Conservation (phyloP, 2,797 vertebrate genomes). For the Etheostoma perlongum region DNA sequence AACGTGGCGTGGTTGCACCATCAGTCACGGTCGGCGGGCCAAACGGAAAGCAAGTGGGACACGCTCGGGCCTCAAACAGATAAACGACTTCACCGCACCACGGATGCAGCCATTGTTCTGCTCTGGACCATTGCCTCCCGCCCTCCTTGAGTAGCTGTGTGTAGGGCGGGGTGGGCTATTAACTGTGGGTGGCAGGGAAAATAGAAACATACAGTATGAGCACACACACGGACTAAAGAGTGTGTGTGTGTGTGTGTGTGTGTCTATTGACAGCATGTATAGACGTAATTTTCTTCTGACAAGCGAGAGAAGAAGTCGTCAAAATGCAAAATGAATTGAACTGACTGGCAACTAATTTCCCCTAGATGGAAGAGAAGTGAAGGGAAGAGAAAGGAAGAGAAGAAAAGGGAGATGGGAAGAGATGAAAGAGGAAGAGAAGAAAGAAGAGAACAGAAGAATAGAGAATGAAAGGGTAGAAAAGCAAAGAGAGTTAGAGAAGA, state of each 20-base stretch:
- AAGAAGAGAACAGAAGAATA: slow-evolving; percentile 8
- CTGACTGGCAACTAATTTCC: slow-evolving; percentile 65
- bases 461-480: neutral
- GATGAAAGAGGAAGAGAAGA: slow-evolving; percentile 3
- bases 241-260: neutral
- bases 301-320: slow-evolving; percentile 66
- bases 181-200: slow-evolving; percentile 61
- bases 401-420: neutral
- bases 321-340: slow-evolving; percentile 73
- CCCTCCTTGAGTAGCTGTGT: slow-evolving; percentile 45
- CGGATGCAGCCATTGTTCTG: slow-evolving; percentile 70
- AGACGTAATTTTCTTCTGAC: slow-evolving; percentile 62
- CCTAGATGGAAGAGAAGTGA: neutral
- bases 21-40: slow-evolving; percentile 72
- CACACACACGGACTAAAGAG: slow-evolving; percentile 8
- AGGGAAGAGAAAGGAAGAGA: neutral
- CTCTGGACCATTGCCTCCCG: slow-evolving; percentile 69
- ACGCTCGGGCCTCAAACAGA: slow-evolving; percentile 71
- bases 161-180: slow-evolving; percentile 51
- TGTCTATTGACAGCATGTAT: slow-evolving; percentile 26
- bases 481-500: slow-evolving; percentile 5
- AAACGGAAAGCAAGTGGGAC: slow-evolving; percentile 69
- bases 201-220: slow-evolving; percentile 43
- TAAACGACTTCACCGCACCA: slow-evolving; percentile 72
- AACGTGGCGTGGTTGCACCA: slow-evolving; percentile 49